Conservation (phyloP, 2,797 vertebrate species). For the Sandelia bainsii region DNA sequence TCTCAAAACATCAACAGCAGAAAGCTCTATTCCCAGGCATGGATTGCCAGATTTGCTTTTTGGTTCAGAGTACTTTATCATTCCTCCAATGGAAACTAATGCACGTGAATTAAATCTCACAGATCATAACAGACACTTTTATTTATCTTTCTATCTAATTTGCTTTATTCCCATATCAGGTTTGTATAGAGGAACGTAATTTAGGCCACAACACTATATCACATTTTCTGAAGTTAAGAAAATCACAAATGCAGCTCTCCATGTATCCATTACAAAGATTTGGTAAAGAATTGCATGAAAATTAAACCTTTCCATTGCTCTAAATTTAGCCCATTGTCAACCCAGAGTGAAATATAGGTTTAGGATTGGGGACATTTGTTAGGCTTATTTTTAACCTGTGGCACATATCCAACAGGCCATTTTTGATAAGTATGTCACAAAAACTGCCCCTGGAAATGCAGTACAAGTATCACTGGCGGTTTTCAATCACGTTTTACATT, state of each 20-base stretch:
- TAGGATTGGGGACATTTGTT: conserved; percentile 46
- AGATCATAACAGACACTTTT: background rate
- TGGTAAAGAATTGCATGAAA: background rate
- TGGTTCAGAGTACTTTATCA: background rate
- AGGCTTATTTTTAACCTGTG: conserved; percentile 54
- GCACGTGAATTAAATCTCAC: background rate
- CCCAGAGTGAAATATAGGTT: conserved; percentile 26
- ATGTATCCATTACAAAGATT: background rate
- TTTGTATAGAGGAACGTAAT: background rate
- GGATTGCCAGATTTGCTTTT: background rate
- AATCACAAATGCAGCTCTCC: background rate
- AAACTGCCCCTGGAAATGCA: conserved; percentile 34
- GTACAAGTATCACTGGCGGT: conserved; percentile 22
- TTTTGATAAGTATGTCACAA: conserved; percentile 56
- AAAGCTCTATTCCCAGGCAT: background rate
- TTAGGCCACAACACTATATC: background rate
- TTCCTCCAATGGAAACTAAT: background rate
- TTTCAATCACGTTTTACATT: conserved; percentile 10
- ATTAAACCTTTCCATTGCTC: background rate
- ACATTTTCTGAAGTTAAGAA: background rate
- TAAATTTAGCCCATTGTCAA: background rate
- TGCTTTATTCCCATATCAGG: background rate
- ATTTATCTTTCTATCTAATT: no score
- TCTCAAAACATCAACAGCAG: background rate
- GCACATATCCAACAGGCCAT: conserved; percentile 50